Evolutionary conservation across 2,113 vertebrate species (phyloP), one percentile per base, ranked within the genome.

Genomic region (Clarias gariepinus): DNA sequence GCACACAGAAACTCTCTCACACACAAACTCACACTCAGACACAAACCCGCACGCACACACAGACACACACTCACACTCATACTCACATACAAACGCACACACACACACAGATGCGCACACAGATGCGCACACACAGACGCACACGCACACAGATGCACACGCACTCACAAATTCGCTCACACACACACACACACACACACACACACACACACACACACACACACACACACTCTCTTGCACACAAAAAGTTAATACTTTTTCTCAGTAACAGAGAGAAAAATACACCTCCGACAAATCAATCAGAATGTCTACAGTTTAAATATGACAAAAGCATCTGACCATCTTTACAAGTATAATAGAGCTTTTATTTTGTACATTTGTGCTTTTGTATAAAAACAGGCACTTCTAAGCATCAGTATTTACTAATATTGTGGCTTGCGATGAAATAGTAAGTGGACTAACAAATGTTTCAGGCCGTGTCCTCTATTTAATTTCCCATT

Each of bases 171-270:
- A 80, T 78, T 30, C 15, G 18, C 28, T 16, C 28, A 68, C 13
- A 30, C n/a, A 68, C 28, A 69, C 28, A 69, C 28, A 18, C 66
- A 33, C 28, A 69, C 15, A 33, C 25, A 86, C 41, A 81, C 81
- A 81, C 61, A 89, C 64, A 52, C 84, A 68, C 28, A 82, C 19
- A 83, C 83, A 81, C 74, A 63, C 79, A 57, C 85, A 77, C 69
- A 77, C 5, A 28, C 63, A 85, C 82, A n/a, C 60, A 77, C 79
- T 47, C 41, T 47, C 4, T 47, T 47, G 4, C 41, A 47, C 41
- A 68, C 30, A 47, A 73, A 55, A 87, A 6, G 41, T 68, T 13
- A 30, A 81, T 80, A 71, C 18, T 10, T 82, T 30, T 55, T 74
- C 53, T 86, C 21, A 0, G 21, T 6, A 21, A 47, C 28, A 21